Evolutionary conservation across 2,797 vertebrate species (phyloP), one percentile per base, ranked within the genome.

Genomic region (Tinamus major): DNA sequence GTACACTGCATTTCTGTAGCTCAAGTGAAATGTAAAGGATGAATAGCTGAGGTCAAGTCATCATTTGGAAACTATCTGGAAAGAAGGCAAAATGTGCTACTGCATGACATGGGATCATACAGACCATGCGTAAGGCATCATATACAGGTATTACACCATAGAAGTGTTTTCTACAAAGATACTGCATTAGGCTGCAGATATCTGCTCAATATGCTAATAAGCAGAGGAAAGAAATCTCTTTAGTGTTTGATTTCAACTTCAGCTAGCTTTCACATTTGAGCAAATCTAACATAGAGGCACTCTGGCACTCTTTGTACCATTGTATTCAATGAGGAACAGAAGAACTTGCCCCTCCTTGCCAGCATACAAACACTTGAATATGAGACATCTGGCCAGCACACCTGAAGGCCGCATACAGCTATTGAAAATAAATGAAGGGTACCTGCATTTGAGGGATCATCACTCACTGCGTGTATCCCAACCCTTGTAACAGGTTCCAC

Each of bases 201-300:
- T 88, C 59, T 70, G 64, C 56, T 74, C 33, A 31, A 12, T 46
- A 48, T n/a, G 13, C 26, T 67, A 26, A 18, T 41, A 65, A 88
- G 4, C 49, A 84, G 63, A 84, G 26, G 31, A 33, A 77, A 82
- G 29, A 49, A 19, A 63, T 67, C 29, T 78, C 35, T 7, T 16
- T 49, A 64, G 19, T 20, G 3, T 51, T 91, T 15, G 64, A n/a
- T n/a, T 75, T 93, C 61, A 77, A 21, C 61, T 87, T 94, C 46
- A 33, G 18, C 6, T 23, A 78, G 13, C 33, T 82, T 70, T 35
- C 2, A 2, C 6, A 1, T 10, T 29, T n/a, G 27, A 58, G 56
- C 1, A 1, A 74, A 61, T 61, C 11, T 84, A 61, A 68, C 2
- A 0, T 0, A 0, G 10, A 16, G 4, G 7, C 35, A 27, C 23